Percentiles rank a stretch among this genome's conserved stretches.
Conservation (phyloP, 2,797 vertebrate species). For the Fringilla coelebs region DNA sequence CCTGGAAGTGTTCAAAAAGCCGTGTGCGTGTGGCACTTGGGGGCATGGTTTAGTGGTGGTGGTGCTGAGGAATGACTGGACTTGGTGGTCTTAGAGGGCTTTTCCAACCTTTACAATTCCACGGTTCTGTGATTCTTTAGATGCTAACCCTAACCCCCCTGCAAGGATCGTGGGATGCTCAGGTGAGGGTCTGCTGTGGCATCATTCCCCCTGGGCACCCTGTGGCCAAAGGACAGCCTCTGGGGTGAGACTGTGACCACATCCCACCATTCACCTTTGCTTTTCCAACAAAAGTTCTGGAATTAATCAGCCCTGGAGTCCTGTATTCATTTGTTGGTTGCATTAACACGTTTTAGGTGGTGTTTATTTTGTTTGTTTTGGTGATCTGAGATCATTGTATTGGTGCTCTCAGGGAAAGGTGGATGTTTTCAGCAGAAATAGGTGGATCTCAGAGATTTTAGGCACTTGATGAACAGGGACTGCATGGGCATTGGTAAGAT, state of each 20-base stretch:
- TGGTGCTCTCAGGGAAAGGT: neutral
- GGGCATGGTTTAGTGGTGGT: neutral
- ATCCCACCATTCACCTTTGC: rapidly evolving
- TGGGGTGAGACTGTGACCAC: rapidly evolving
- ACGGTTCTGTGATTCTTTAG: neutral
- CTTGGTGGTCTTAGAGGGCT: neutral
- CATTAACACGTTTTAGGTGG: rapidly evolving
- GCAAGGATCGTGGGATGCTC: too few relatives aligned
- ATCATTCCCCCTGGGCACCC: too few relatives aligned
- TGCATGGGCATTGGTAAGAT: neutral
- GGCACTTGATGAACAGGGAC: neutral
- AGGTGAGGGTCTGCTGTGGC: neutral
- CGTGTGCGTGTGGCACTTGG: neutral
- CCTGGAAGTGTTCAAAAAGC: neutral
- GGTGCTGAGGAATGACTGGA: neutral
- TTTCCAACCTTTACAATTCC: neutral
- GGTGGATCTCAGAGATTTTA: neutral
- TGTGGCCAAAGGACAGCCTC: rapidly evolving
- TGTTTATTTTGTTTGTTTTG: neutral
- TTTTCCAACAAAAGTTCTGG: neutral
- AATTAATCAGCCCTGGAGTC: too few relatives aligned
- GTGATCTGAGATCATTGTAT: rapidly evolving
- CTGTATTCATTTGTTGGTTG: neutral
- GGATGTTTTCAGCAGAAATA: neutral
- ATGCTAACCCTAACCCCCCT: neutral